Base-by-base conservation (phyloP, 1,140 invertebrate genomes). In the Drosophila nasuta region DNA sequence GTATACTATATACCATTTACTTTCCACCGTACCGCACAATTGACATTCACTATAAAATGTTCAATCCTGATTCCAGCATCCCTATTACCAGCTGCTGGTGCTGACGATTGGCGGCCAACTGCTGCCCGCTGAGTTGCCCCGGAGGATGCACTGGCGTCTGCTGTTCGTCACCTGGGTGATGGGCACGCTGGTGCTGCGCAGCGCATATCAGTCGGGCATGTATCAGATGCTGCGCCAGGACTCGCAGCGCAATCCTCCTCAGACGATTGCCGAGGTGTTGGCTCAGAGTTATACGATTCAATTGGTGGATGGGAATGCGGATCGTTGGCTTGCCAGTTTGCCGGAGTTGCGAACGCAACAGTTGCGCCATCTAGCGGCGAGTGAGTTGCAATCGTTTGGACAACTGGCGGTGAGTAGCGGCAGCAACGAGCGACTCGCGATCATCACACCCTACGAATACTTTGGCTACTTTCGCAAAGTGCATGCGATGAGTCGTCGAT, bases 151-250 rank as follows among this genome's bases (percentile, higher is more conserved):
- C 38, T 46, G 49, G 0, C 75, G 90, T 0, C 51, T 81, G 7
- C 10, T 81, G 1, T 41, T 91, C 4, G 13, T 78, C 15, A 75
- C 77, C 10, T 91, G 90, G 90, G 25, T 91, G 35, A 8, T 90
- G 17, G 28, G 57, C 28, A 56, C 73, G 0, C 7, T 82, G 13
- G 62, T 91, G 1, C 48, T 91, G 48, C 76, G 90, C 56, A 76
- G 67, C 38, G 90, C 82, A 30, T 91, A 91, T 25, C 90, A 91
- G 70, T 82, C 90, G 30, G 90, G 90, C 6, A 88, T 91, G 78
- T 91, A 90, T 25, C 80, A 91, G 57, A 56, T 91, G 59, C 54
- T 91, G 41, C 76, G 91, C 1, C 76, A 90, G 67, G 75, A 91
- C 25, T 85, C 69, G 1, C 82, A 85, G 15, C 64, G 81, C 3